Evolutionary conservation across 2,113 vertebrate species (phyloP).

Genomic region (Willisornis vidua): DNA sequence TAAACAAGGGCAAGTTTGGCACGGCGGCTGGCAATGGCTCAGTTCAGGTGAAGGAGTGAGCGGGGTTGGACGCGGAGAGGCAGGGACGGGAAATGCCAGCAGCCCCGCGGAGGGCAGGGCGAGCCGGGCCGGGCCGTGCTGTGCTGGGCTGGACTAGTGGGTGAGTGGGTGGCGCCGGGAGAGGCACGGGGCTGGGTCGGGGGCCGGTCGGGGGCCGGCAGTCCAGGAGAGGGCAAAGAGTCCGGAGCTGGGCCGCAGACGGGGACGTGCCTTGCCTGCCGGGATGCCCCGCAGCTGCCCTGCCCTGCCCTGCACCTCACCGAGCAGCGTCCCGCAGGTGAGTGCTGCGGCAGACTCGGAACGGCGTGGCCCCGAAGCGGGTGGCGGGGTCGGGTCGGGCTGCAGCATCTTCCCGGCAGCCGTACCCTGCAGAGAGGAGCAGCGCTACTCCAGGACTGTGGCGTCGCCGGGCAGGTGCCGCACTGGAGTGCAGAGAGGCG

Average conservation of each 20-base stretch:
- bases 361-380: background rate
- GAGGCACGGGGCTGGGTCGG: background rate
- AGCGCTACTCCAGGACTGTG: background rate
- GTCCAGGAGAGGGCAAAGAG: background rate
- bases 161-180: background rate
- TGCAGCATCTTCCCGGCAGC: background rate
- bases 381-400: background rate
- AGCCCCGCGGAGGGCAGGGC: background rate
- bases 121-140: too few relatives aligned
- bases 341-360: background rate
- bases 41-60: accelerated
- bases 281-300: too few relatives aligned
- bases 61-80: too few relatives aligned
- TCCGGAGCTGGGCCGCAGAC: background rate
- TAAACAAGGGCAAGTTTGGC: accelerated
- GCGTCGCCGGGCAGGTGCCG: background rate
- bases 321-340: background rate
- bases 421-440: background rate
- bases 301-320: too few relatives aligned
- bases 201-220: too few relatives aligned
- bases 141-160: too few relatives aligned
- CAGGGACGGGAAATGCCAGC: background rate
- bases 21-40: accelerated
- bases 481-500: too few relatives aligned
- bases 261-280: background rate